Base-by-base conservation (phyloP, 2,888 invertebrate species). In the Rhagophthalmus giganteus region DNA sequence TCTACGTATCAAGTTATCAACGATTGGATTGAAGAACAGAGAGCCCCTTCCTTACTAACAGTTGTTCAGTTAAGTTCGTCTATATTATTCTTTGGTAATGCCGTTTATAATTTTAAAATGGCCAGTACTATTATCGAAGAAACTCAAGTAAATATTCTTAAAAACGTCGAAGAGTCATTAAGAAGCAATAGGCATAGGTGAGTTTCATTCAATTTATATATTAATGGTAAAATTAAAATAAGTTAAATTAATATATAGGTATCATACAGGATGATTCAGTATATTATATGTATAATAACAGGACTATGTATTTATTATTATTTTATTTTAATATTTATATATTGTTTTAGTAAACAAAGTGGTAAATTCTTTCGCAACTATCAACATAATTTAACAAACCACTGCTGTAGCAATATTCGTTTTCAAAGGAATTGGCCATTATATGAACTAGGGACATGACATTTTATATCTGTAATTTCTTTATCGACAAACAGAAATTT, bases 111-210 rank as follows among this genome's bases (percentile, higher is more conserved):
- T 35, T 54, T 61, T 8, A 55, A 30, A 47, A 32, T 54, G 8
- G 61, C 58, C 6, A 42, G 26, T 25, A 34, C 47, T 8, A 56
- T 61, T 26, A 52, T 72, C 10, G 79, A 81, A 42, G 81, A 82
- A 41, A 75, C 79, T 0, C 82, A 82, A 59, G 75, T 78, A 1
- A 75, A 72, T 32, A 68, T 77, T 11, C 75, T 82, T 61, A 76
- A 79, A 47, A 77, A 79, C 12, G 79, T 79, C 57, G 72, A 80
- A 1, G 64, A 74, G 3, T 77, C 77, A 1, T 71, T 82, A 1
- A 68, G 80, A 24, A 81, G 81, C 54, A 81, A 81, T 58, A 71
- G 78, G 26, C 81, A 81, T 60, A 67, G 70, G 70, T 70, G 59
- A 39, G 30, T 20, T 26, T 20, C 9, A 13, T 10, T 10, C 6